Conservation (phyloP, 2,113 vertebrate species). For the Leucopternis melanops region DNA sequence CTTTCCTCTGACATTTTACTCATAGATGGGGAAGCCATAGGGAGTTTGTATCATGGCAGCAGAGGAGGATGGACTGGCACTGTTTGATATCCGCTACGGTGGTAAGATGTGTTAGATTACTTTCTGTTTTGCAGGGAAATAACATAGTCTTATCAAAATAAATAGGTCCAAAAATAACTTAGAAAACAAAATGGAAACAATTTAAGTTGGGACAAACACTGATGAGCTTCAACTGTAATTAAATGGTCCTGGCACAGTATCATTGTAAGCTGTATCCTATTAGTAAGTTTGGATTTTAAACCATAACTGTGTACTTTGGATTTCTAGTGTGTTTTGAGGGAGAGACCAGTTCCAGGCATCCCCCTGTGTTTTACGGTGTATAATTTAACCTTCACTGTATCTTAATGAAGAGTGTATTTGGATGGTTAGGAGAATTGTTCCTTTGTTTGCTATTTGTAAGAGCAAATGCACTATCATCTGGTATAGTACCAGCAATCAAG, state of each 20-base stretch:
- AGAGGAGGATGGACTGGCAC: constrained; percentile 68
- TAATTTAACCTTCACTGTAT: not conserved
- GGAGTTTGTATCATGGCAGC: constrained; percentile 72
- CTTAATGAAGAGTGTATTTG: not conserved
- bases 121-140: not conserved
- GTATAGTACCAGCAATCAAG: not conserved
- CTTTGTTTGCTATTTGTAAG: not conserved
- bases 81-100: constrained; percentile 47
- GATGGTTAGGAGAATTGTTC: not conserved
- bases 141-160: not conserved
- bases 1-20: not conserved
- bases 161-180: not conserved
- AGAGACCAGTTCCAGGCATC: too few relatives aligned
- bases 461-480: not conserved
- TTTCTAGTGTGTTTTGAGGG: not conserved
- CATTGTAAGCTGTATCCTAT: not conserved
- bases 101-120: constrained; percentile 17
- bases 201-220: not conserved
- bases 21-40: constrained; percentile 68
- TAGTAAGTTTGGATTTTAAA: not conserved
- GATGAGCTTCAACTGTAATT: not conserved
- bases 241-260: not conserved
- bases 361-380: rapidly evolving
- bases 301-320: not conserved
- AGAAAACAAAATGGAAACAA: not conserved